These are phyloP conservation scores for Drosophila chauvacae DNA, from an alignment of 1,140 invertebrate genomes.

Conservation along the genomic window DNA sequence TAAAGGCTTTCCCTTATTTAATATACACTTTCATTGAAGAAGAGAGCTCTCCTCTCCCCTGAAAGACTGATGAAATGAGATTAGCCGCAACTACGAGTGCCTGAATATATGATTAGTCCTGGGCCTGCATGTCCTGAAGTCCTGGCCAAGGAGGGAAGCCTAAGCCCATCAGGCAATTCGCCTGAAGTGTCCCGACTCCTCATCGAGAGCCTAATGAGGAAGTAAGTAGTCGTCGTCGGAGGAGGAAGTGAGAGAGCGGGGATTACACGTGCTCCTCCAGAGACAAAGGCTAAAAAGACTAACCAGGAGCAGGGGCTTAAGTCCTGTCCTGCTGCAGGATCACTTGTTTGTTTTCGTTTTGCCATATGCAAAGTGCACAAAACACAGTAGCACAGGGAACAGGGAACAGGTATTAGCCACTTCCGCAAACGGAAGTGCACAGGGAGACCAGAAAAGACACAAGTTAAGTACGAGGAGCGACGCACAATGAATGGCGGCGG, in stretches of 20 bases:
- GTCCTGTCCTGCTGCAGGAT: constrained; percentile 7
- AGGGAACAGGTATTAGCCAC: constrained; percentile 49
- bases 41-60: neutral
- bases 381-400: constrained; percentile 9
- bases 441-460: constrained; percentile 51
- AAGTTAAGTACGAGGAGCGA: constrained; percentile 64
- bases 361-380: constrained; percentile 64
- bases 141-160: neutral
- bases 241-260: constrained; percentile 23
- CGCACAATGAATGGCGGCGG: constrained; percentile 41
- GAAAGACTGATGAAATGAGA: constrained; percentile 34
- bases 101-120: constrained; percentile 29
- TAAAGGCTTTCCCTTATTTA: neutral
- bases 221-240: constrained; percentile 51
- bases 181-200: constrained; percentile 38
- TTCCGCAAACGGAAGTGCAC: constrained; percentile 56
- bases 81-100: constrained; percentile 36
- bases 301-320: constrained; percentile 15
- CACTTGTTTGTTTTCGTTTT: constrained; percentile 54
- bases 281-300: constrained; percentile 49
- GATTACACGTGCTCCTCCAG: constrained; percentile 50
- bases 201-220: constrained; percentile 61
- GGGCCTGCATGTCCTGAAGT: too few relatives aligned
- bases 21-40: neutral
- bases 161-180: constrained; percentile 63